Evolutionary conservation across 2,888 invertebrate genomes (phyloP).

Genomic region (Serripes groenlandicus): DNA sequence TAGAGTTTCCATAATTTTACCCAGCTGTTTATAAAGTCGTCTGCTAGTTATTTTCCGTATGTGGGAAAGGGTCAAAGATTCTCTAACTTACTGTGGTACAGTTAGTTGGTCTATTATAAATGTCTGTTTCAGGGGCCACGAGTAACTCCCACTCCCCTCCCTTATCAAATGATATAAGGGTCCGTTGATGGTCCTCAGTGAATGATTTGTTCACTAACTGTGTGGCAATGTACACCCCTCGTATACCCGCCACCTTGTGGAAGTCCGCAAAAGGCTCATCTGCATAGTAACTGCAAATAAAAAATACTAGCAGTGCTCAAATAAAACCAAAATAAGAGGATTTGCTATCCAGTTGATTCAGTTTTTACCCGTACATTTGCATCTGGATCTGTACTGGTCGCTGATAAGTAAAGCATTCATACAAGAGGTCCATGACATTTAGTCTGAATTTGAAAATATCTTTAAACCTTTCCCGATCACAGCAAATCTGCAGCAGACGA

Average conservation of each 20-base stretch:
- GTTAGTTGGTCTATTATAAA: slow-evolving; percentile 89
- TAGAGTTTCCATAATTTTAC: not conserved
- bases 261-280: slow-evolving; percentile 92
- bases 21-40: not conserved
- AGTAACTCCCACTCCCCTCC: slow-evolving; percentile 94
- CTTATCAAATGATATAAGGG: slow-evolving; percentile 94
- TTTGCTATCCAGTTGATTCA: too few relatives aligned
- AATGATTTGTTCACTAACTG: slow-evolving; percentile 88
- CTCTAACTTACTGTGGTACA: slow-evolving; percentile 88
- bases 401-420: too few relatives aligned
- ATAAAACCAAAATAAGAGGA: too few relatives aligned
- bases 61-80: not conserved
- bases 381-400: too few relatives aligned
- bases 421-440: too few relatives aligned
- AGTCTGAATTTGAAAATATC: too few relatives aligned
- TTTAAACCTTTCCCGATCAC: too few relatives aligned
- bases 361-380: too few relatives aligned
- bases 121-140: slow-evolving; percentile 91
- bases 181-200: slow-evolving; percentile 91
- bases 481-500: too few relatives aligned
- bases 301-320: too few relatives aligned
- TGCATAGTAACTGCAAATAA: slow-evolving; percentile 15
- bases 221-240: slow-evolving; percentile 96
- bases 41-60: not conserved
- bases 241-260: slow-evolving; percentile 94